A percentile compares a stretch with the other conserved stretches of the same genome.
Evolutionary conservation across 1,140 invertebrate genomes (phyloP).

Genomic region (Laodelphax striatellus): DNA sequence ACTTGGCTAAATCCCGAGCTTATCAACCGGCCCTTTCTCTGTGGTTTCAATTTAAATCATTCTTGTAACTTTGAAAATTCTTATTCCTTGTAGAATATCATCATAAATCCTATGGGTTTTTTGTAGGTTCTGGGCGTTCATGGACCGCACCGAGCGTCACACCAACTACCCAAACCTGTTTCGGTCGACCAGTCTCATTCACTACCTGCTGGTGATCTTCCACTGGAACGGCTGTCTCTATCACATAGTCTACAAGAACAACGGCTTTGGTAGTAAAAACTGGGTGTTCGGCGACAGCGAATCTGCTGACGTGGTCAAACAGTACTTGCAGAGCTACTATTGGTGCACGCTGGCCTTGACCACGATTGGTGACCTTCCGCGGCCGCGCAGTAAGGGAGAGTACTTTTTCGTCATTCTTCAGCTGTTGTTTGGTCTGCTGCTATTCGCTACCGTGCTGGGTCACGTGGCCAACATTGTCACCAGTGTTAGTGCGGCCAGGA

Average conservation of each 20-base stretch:
- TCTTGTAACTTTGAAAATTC: too few species aligned
- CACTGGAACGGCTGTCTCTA: constrained; percentile 99
- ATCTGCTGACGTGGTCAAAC: constrained; percentile 76
- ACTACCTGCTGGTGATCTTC: constrained; percentile 95
- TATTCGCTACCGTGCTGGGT: constrained; percentile 85
- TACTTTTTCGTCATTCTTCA: constrained; percentile 85
- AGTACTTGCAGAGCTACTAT: constrained; percentile 95
- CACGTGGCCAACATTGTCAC: constrained; percentile 94
- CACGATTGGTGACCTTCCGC: constrained; percentile 67
- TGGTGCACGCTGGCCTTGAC: constrained; percentile 94
- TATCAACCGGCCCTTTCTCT: too few species aligned
- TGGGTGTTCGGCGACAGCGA: constrained; percentile 80
- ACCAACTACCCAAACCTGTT: constrained; percentile 98
- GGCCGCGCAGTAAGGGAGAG: constrained; percentile 77
- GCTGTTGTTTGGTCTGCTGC: constrained; percentile 76
- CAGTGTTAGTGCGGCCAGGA: constrained; percentile 83
- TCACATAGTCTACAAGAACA: constrained; percentile 90
- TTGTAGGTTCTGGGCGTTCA: constrained; percentile 84
- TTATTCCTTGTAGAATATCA: too few species aligned
- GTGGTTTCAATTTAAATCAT: too few species aligned
- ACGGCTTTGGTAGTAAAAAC: constrained; percentile 82
- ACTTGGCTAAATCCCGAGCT: too few species aligned
- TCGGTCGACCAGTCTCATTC: constrained; percentile 80
- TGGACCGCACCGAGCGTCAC: constrained; percentile 95
- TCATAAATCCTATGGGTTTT: too few species aligned